Evolutionary conservation across 2,113 vertebrate genomes (phyloP).

Genomic region (Takifugu flavidus): DNA sequence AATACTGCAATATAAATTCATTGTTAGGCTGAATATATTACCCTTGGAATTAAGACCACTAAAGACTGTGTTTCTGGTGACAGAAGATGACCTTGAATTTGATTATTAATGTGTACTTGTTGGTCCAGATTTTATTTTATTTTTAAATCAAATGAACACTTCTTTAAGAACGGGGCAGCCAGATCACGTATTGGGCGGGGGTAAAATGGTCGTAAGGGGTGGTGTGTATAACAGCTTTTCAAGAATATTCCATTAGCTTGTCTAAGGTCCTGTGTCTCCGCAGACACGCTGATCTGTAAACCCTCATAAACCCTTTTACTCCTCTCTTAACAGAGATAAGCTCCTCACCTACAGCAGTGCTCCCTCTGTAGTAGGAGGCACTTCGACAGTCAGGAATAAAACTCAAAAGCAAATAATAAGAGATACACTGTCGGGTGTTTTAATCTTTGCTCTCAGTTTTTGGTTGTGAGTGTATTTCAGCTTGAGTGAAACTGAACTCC

Average conservation of each 20-base stretch:
- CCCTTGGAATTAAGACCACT: neutral
- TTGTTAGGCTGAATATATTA: no score
- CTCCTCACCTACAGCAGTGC: neutral
- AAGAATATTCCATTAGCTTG: slow-evolving; percentile 63
- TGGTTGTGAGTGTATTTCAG: slow-evolving; percentile 27
- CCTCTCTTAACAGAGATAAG: slow-evolving; percentile 23
- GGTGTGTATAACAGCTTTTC: slow-evolving; percentile 55
- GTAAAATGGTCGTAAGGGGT: slow-evolving; percentile 23
- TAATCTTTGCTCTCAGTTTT: neutral
- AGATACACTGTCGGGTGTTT: neutral
- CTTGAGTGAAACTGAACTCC: slow-evolving; percentile 43
- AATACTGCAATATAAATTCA: no score
- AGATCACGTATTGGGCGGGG: slow-evolving; percentile 8
- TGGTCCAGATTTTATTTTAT: no score
- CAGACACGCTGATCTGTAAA: slow-evolving; percentile 72
- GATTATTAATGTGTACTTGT: no score
- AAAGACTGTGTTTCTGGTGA: neutral
- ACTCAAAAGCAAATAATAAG: neutral
- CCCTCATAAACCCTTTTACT: slow-evolving; percentile 76
- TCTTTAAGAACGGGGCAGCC: no score
- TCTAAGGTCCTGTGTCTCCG: slow-evolving; percentile 71
- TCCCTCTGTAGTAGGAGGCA: neutral
- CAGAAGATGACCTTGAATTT: no score
- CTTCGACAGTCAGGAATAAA: neutral
- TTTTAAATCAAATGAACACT: no score